phyloP scores from a whole-genome alignment of 1,140 invertebrate genomes.

The Mercenaria mercenaria region DNA sequence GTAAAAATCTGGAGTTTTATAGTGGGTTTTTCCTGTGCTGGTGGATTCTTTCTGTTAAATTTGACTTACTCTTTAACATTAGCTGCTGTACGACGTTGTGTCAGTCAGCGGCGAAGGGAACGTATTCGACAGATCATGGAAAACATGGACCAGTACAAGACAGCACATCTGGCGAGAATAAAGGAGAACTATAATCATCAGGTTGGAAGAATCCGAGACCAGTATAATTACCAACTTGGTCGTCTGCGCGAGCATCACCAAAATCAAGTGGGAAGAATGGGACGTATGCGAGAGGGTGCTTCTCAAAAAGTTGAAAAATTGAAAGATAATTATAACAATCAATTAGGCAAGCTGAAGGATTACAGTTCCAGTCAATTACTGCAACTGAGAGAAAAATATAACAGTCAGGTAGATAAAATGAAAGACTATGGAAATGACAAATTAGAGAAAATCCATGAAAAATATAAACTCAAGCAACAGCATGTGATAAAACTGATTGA shows the following conservation, averaged over 20 bases:
- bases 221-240: constrained; percentile 91
- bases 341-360: constrained; percentile 86
- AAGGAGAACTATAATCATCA: constrained; percentile 89
- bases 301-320: constrained; percentile 97
- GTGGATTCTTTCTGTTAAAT: constrained; percentile 89
- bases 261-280: constrained; percentile 91
- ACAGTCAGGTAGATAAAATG: constrained; percentile 97
- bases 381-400: constrained; percentile 97
- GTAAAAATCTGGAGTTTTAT: constrained; percentile 94
- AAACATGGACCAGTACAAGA: constrained; percentile 80
- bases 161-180: constrained; percentile 76
- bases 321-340: constrained; percentile 94
- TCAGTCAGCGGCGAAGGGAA: constrained; percentile 78
- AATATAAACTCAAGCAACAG: constrained; percentile 97
- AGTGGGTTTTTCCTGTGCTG: constrained; percentile 92
- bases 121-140: constrained; percentile 81
- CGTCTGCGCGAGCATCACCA: constrained; percentile 95
- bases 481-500: constrained; percentile 97
- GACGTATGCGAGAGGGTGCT: constrained; percentile 94
- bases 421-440: constrained; percentile 97
- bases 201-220: constrained; percentile 87
- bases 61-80: constrained; percentile 75
- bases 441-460: constrained; percentile 94
- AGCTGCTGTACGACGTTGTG: constrained; percentile 72
- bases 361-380: constrained; percentile 91